phyloP scores from a whole-genome alignment of 2,888 invertebrate species.

The Incurvaria masculella region DNA sequence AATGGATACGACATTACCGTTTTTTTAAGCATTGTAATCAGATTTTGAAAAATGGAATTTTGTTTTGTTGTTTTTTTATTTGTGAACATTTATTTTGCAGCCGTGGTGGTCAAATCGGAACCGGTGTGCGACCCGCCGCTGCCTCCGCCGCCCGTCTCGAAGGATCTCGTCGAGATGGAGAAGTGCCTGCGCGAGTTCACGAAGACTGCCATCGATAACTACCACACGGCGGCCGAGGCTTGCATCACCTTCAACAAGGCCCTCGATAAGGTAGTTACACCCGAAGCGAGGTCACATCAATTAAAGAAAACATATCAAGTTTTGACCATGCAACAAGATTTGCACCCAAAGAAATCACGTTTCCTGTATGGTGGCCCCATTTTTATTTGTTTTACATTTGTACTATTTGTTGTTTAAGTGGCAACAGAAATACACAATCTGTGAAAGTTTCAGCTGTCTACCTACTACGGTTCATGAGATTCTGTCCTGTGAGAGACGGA shows the following conservation, averaged over 20 bases:
- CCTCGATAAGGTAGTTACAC: constrained; percentile 31
- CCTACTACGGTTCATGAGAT: too few species aligned
- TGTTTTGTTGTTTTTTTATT: not conserved
- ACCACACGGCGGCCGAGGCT: constrained; percentile 58
- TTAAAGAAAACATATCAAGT: too few species aligned
- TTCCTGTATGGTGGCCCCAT: too few species aligned
- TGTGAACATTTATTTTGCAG: constrained; percentile 20
- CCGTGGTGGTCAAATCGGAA: constrained; percentile 37
- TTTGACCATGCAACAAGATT: too few species aligned
- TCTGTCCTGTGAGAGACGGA: too few species aligned
- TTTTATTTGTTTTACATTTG: not conserved
- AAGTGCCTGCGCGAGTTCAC: constrained; percentile 51
- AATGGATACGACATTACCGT: too few species aligned
- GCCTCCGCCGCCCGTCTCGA: constrained; percentile 30
- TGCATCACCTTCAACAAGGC: constrained; percentile 55
- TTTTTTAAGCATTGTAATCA: not conserved
- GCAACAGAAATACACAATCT: too few species aligned
- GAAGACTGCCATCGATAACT: constrained; percentile 61
- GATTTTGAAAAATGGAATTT: not conserved
- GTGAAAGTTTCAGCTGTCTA: too few species aligned
- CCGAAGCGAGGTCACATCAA: too few species aligned
- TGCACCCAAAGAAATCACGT: too few species aligned
- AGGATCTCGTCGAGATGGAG: constrained; percentile 42
- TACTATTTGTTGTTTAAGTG: too few species aligned
- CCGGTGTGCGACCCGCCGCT: constrained; percentile 9